Base-by-base conservation (phyloP, 2,113 vertebrate species). In the Ondatra zibethicus region DNA sequence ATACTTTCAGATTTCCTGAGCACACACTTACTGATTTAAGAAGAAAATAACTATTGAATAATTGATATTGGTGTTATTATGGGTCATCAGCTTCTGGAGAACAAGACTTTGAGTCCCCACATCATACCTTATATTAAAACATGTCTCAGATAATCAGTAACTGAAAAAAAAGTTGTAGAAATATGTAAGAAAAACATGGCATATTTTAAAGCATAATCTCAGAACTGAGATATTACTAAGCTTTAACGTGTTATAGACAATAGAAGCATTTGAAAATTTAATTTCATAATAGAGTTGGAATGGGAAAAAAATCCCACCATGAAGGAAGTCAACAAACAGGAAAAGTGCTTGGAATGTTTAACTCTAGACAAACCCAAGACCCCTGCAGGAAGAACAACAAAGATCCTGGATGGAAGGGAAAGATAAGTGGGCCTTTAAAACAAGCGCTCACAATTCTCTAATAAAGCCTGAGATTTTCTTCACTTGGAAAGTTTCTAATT, bases 21-120 rank as follows among this genome's bases (percentile, higher is more conserved):
- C 58, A 25, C 25, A 91, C 6, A 73, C 4, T 81, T 82, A 70
- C 36, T 61, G 61, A 93, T 63, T 29, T 3, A 72, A 87, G 42
- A 75, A 94, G 61, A 89, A 95, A 93, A 82, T 80, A 92, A 50
- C 29, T 72, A 55, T 84, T 96, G 85, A 86, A 81, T 86, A 42
- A 86, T 31, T 66, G 23, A 81, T 93, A 81, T 42, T 90, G 75
- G 91, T 45, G 21, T 92, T 73, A 81, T n/a, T 31, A 76, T 12
- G 78, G 29, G 52, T 82, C 65, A 61, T 92, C 33, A 87, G 50
- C 21, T 29, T 89, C 70, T 78, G 17, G 5, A 1, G 4, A 27
- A 85, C 31, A 66, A 63, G 52, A 3, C 42, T 63, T 87, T 88
- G 78, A 66, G 92, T 90, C 9, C 19, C 9, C 73, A 27, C 21